Evolutionary conservation across 2,113 vertebrate genomes (phyloP).

Genomic region (Apteryx mantelli): DNA sequence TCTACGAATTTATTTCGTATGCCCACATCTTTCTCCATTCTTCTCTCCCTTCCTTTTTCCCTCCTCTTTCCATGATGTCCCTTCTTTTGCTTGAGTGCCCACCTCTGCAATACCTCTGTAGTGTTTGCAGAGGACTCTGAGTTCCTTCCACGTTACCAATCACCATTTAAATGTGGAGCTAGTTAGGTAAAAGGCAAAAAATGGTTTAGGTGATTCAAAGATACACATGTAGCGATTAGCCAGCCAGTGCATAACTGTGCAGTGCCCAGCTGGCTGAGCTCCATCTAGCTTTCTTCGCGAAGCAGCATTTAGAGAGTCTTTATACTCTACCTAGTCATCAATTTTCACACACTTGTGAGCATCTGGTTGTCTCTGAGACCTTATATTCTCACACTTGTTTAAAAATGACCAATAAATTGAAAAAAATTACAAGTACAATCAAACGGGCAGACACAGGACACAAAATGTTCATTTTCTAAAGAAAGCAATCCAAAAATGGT

Average conservation of each 20-base stretch:
- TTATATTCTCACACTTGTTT: background rate
- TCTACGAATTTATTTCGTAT: background rate
- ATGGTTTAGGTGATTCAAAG: background rate
- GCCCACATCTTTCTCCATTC: background rate
- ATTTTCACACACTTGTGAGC: background rate
- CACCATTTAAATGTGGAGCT: background rate
- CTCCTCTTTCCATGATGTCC: background rate
- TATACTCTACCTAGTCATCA: background rate
- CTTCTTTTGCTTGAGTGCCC: background rate
- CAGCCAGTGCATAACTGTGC: background rate
- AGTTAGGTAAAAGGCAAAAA: background rate
- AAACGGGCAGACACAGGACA: rapidly evolving
- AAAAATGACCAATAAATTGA: background rate
- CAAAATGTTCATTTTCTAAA: background rate
- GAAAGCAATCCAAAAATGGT: background rate
- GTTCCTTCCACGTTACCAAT: background rate
- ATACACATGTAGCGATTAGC: background rate
- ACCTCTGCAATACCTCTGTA: background rate
- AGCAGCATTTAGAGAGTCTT: background rate
- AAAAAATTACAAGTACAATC: background rate
- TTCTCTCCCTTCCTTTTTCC: background rate
- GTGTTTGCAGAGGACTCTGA: background rate
- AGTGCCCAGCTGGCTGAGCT: background rate
- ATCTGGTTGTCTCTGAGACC: background rate
- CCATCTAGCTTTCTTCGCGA: background rate